phyloP scores from a whole-genome alignment of 1,140 invertebrate species.

The Paraescarpia echinospica region DNA sequence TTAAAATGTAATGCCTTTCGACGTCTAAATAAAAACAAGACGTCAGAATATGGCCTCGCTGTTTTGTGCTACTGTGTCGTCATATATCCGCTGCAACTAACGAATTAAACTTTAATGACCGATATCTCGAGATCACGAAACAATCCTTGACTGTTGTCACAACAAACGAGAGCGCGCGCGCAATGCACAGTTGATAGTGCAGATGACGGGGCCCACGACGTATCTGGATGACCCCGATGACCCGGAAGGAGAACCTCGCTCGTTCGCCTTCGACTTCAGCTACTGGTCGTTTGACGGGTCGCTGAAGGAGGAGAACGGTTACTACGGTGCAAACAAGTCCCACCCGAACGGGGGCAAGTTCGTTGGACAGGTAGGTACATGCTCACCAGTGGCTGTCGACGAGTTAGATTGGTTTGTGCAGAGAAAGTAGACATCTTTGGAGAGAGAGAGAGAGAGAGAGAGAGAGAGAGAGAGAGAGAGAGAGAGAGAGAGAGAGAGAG shows the following conservation, averaged over 20 bases:
- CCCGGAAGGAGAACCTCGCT: conserved; percentile 52
- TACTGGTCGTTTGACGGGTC: conserved; percentile 67
- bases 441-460: background rate
- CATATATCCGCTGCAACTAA: background rate
- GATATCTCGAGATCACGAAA: background rate
- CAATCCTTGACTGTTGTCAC: conserved; percentile 37
- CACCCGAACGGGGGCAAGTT: conserved; percentile 60
- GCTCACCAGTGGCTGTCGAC: background rate
- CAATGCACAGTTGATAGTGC: conserved; percentile 60
- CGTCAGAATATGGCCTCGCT: background rate
- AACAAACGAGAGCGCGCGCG: conserved; percentile 63
- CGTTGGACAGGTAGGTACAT: conserved; percentile 60
- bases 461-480: background rate
- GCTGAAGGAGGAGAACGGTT: conserved; percentile 57
- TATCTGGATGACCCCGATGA: conserved; percentile 58
- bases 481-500: background rate
- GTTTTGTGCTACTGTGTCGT: background rate
- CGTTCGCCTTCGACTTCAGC: conserved; percentile 63
- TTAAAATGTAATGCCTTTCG: too few relatives aligned
- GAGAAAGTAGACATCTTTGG: background rate
- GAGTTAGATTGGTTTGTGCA: background rate
- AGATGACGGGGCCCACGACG: conserved; percentile 56
- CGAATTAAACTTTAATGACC: background rate
- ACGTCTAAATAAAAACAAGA: too few relatives aligned
- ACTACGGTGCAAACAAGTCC: conserved; percentile 55